phyloP scores from a whole-genome alignment of 2,797 vertebrate species.

The Microchirus variegatus region DNA sequence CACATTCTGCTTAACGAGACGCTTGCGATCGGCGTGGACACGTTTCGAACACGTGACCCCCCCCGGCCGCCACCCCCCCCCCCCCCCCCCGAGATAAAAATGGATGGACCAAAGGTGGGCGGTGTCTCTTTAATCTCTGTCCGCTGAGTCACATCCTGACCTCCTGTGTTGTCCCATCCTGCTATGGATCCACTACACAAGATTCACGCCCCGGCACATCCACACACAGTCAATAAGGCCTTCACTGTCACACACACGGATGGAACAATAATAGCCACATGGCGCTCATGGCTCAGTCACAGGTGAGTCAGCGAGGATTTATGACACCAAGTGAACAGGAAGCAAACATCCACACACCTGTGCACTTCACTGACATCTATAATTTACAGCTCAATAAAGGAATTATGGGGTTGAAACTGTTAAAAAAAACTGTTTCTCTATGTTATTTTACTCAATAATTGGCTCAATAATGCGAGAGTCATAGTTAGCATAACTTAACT shows the following conservation, averaged over 20 bases:
- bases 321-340: conserved; percentile 2
- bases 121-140: conserved; percentile 35
- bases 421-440: no score
- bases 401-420: no score
- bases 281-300: conserved; percentile 8
- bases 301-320: conserved; percentile 29
- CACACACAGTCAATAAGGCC: background rate
- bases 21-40: background rate
- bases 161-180: conserved; percentile 56
- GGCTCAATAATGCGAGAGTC: no score
- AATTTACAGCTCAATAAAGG: no score
- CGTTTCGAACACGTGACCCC: conserved; percentile 16
- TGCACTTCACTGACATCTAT: background rate
- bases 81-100: conserved; percentile 11
- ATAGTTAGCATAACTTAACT: no score
- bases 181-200: conserved; percentile 60
- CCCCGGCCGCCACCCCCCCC: no score
- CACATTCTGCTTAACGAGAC: conserved; percentile 21
- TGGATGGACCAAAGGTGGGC: conserved; percentile 25
- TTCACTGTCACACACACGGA: conserved; percentile 4
- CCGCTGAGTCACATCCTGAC: conserved; percentile 67
- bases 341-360: background rate
- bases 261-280: conserved; percentile 30
- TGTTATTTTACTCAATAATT: no score
- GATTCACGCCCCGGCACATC: conserved; percentile 11